Evolutionary conservation across 2,888 invertebrate species (phyloP), one percentile per base, ranked within the genome.

Genomic region (Pherbina coryleti): DNA sequence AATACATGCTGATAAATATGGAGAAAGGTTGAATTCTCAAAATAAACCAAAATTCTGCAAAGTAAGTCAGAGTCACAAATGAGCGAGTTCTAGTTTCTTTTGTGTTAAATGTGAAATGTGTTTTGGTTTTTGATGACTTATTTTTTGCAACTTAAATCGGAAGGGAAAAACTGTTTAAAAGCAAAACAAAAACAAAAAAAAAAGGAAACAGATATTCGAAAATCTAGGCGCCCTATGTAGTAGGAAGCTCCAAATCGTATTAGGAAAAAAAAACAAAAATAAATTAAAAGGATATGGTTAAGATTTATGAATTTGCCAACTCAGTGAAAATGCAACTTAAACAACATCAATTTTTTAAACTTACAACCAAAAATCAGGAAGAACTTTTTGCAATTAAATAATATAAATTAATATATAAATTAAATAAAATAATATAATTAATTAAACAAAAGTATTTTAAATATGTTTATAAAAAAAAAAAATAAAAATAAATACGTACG

Each of bases 281-380:
- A 44, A 25, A 67, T 25, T 57, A 62, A 11, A 22, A 28, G 44
- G 66, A 79, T 83, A 84, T 85, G 85, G 86, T 85, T 82, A 84
- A 84, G 87, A 84, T 85, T 84, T 83, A 86, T 79, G 86, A 87
- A 86, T 86, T 86, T 86, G 86, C 87, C 86, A 86, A 85, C 86
- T 86, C 86, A 86, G 86, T 84, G 86, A 86, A 83, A 83, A 86
- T 83, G 79, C 31, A 78, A 83, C 80, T 81, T 84, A 77, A 79
- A 82, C 83, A 86, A 84, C 73, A 67, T 49, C 60, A 78, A 74
- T 79, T 76, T 78, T 79, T 80, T 78, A 81, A 79, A 55, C 31
- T 28, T 19, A 34, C 60, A 72, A 72, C 60, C 31, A 14, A 14
- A 72, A 72, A 64, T 64, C 64, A 64, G 64, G 64, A 64, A 64